Evolutionary conservation across 2,113 vertebrate species (phyloP).

Genomic region (Cavia porcellus): DNA sequence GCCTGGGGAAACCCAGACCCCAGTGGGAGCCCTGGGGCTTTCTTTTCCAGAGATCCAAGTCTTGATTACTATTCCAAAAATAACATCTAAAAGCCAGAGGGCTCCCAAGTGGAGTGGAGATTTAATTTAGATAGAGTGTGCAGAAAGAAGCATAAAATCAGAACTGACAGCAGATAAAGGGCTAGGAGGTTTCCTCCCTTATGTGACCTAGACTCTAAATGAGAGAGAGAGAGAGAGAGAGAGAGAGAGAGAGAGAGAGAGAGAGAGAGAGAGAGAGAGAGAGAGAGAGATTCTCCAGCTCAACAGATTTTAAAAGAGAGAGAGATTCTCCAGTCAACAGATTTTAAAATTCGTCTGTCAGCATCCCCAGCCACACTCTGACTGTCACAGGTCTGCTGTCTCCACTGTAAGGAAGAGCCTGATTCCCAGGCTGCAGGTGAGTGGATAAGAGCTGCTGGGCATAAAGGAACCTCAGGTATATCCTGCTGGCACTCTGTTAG

Average conservation of each 20-base stretch:
- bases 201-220: conserved; percentile 40
- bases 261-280: neutral
- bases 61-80: conserved; percentile 65
- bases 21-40: neutral
- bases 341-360: neutral
- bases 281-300: neutral
- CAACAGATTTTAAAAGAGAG: neutral
- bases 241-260: neutral
- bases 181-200: neutral
- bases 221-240: neutral
- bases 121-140: conserved; percentile 73
- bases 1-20: neutral
- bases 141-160: conserved; percentile 43
- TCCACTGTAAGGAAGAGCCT: neutral
- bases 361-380: neutral
- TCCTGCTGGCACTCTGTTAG: neutral
- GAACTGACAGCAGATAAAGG: conserved; percentile 62
- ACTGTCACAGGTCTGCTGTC: neutral
- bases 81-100: conserved; percentile 57
- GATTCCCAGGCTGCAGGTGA: neutral
- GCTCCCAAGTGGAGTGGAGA: conserved; percentile 56
- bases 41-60: neutral
- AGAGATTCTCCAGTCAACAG: neutral
- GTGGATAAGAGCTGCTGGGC: neutral
- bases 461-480: neutral